These are phyloP conservation scores for Pheosia gnoma DNA, from an alignment of 2,888 invertebrate genomes.

Conservation along the genomic window DNA sequence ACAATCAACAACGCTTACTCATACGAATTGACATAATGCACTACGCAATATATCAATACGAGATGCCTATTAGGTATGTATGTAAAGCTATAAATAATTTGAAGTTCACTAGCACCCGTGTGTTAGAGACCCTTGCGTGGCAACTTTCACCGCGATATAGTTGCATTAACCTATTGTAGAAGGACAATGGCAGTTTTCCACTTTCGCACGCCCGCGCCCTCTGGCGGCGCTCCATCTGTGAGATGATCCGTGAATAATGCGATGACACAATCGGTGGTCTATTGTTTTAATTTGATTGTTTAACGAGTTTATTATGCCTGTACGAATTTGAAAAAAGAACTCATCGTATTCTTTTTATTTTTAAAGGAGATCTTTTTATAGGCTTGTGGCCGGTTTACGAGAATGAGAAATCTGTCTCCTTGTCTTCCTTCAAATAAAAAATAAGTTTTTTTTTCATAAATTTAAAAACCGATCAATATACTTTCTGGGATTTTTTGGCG, in stretches of 20 bases:
- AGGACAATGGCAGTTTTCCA: conserved; percentile 66
- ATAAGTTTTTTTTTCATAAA: no score
- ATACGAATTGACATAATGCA: neutral
- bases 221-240: conserved; percentile 41
- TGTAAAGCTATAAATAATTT: conserved; percentile 5
- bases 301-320: neutral
- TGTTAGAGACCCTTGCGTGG: conserved; percentile 39
- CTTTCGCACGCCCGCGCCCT: conserved; percentile 67
- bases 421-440: no score
- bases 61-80: neutral
- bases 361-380: no score
- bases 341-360: no score
- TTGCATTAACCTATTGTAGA: conserved; percentile 62
- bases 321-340: neutral
- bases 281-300: conserved; percentile 1
- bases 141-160: conserved; percentile 73
- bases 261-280: conserved; percentile 15
- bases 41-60: neutral
- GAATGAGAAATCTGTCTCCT: no score
- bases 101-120: conserved; percentile 34
- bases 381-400: no score
- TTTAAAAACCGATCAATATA: no score
- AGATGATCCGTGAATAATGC: conserved; percentile 49
- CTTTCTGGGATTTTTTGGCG: no score
- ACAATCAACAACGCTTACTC: no score